Evolutionary conservation across 2,797 vertebrate genomes (phyloP).

Genomic region (Danio aesculapii): DNA sequence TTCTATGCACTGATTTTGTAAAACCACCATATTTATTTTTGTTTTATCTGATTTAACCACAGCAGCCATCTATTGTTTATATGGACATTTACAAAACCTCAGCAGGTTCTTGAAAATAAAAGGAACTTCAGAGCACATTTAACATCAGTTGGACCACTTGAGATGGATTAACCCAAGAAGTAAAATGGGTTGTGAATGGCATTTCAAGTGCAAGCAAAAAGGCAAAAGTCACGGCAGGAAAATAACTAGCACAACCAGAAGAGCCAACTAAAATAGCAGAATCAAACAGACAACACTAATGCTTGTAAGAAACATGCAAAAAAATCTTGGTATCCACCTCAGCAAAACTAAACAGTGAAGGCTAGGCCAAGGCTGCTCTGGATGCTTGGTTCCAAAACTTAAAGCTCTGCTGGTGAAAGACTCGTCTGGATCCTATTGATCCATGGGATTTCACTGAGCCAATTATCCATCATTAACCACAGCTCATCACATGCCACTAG

Average conservation of each 20-base stretch:
- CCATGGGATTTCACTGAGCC: constrained; percentile 57
- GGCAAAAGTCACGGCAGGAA: background rate
- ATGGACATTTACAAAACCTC: background rate
- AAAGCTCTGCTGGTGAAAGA: constrained; percentile 21
- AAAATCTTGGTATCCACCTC: background rate
- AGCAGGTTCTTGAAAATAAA: background rate
- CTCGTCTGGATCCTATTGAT: constrained; percentile 69
- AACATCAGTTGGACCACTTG: background rate
- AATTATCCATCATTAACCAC: constrained; percentile 63
- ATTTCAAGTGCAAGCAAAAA: constrained; percentile 5
- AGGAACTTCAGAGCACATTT: background rate
- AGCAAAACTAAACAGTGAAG: background rate
- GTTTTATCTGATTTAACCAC: background rate
- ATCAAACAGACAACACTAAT: constrained; percentile 3
- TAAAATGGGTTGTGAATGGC: background rate
- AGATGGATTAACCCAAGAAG: background rate
- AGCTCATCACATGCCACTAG: constrained; percentile 53
- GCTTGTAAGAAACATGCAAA: background rate
- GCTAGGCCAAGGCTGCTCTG: background rate
- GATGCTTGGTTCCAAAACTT: constrained; percentile 22
- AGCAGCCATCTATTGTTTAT: background rate
- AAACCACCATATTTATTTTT: background rate
- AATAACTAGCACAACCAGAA: background rate
- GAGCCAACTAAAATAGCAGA: background rate
- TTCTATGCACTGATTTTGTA: background rate